phyloP scores from a whole-genome alignment of 1,140 invertebrate genomes.

The Drosophila neocordata region DNA sequence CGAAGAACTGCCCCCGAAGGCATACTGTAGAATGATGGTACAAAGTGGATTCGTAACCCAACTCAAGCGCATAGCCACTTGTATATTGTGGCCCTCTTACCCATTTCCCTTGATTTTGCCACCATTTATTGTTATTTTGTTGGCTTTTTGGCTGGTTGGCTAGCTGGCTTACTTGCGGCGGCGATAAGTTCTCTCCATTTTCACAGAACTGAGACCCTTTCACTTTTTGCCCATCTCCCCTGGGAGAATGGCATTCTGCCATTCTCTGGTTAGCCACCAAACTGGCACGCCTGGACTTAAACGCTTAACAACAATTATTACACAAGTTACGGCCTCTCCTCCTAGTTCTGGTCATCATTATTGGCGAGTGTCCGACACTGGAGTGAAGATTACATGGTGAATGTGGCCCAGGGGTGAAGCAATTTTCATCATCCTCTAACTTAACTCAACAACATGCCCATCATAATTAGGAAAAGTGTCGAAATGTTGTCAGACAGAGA shows the following conservation, averaged over 20 bases:
- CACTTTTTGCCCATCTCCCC: conserved; percentile 26
- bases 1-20: not conserved
- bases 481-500: conserved; percentile 65
- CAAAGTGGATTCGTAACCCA: not conserved
- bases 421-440: conserved; percentile 66
- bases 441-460: conserved; percentile 67
- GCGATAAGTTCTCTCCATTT: conserved; percentile 52
- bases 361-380: conserved; percentile 50
- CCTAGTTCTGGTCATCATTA: not conserved
- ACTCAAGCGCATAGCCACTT: conserved; percentile 4
- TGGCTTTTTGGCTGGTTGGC: conserved; percentile 57
- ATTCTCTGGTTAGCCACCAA: conserved; percentile 53
- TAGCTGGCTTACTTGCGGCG: conserved; percentile 40
- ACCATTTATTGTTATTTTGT: conserved; percentile 52
- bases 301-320: conserved; percentile 80
- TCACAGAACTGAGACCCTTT: conserved; percentile 31
- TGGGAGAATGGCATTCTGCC: conserved; percentile 46
- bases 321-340: conserved; percentile 62
- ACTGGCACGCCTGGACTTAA: conserved; percentile 73
- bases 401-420: conserved; percentile 35
- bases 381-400: conserved; percentile 57
- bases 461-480: conserved; percentile 78
- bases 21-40: conserved; percentile 6
- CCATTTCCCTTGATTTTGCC: conserved; percentile 17
- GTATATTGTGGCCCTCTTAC: conserved; percentile 11